phyloP scores from a whole-genome alignment of 2,797 vertebrate species.

The Ceryle rudis region DNA sequence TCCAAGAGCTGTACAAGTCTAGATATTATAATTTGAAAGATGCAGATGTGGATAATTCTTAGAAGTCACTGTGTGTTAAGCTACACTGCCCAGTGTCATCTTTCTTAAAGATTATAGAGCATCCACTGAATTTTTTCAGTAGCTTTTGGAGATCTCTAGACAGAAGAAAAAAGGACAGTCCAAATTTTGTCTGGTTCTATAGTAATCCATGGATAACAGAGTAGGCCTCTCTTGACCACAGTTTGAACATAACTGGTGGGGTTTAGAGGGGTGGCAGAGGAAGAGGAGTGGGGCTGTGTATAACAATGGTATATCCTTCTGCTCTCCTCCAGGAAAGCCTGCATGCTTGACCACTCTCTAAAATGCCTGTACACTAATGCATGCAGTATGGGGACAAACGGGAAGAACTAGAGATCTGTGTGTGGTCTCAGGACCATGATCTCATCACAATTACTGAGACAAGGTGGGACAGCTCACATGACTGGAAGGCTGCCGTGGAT shows the following conservation, averaged over 20 bases:
- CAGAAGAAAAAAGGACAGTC: not conserved
- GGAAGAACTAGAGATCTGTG: too few species aligned
- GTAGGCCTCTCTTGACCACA: not conserved
- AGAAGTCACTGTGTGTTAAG: not conserved
- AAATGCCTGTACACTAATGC: too few species aligned
- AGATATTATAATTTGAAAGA: not conserved
- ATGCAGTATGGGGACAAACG: too few species aligned
- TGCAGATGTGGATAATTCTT: not conserved
- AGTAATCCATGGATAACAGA: not conserved
- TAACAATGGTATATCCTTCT: too few species aligned
- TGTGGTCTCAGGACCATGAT: too few species aligned
- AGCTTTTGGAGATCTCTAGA: not conserved
- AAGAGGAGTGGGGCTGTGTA: not conserved
- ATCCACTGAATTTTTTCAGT: not conserved
- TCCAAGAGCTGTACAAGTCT: not conserved
- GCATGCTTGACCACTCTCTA: too few species aligned
- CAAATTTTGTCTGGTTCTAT: not conserved
- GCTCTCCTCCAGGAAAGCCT: too few species aligned
- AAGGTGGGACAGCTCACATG: too few species aligned
- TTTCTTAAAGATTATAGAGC: not conserved
- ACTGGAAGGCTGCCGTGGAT: too few species aligned
- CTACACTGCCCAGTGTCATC: not conserved
- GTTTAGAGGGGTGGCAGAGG: too few species aligned
- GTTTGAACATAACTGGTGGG: not conserved
- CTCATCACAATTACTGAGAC: too few species aligned